phyloP scores from a whole-genome alignment of 2,888 invertebrate genomes.

The Hirtodrosophila alboralis region DNA sequence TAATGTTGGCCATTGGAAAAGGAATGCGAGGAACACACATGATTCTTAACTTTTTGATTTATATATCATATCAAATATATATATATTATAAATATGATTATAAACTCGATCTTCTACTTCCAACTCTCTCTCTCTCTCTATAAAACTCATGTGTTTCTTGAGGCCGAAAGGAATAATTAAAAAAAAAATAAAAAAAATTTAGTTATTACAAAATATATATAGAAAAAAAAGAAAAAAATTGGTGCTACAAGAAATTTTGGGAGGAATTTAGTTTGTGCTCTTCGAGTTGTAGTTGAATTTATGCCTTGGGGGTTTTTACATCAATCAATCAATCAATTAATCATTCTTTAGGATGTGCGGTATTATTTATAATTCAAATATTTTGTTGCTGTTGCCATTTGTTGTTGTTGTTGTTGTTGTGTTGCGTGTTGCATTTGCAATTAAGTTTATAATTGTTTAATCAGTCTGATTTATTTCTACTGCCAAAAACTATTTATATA shows the following conservation, averaged over 20 bases:
- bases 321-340: too few relatives aligned
- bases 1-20: conserved; percentile 22
- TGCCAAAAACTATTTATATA: conserved; percentile 68
- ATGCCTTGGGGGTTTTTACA: conserved; percentile 29
- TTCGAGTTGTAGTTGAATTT: conserved; percentile 14
- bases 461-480: conserved; percentile 80
- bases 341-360: background rate
- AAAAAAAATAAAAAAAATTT: conserved; percentile 17
- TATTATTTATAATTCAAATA: conserved; percentile 27
- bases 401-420: conserved; percentile 29
- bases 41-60: conserved; percentile 11
- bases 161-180: conserved; percentile 34
- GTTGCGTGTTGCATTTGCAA: conserved; percentile 34
- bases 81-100: conserved; percentile 5
- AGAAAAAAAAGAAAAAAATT: conserved; percentile 2
- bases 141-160: conserved; percentile 15
- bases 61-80: too few relatives aligned
- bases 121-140: background rate
- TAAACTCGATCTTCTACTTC: too few relatives aligned
- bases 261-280: conserved; percentile 10
- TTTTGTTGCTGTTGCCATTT: conserved; percentile 25
- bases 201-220: background rate
- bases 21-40: conserved; percentile 63
- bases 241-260: conserved; percentile 36
- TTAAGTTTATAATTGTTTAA: conserved; percentile 69